Evolutionary conservation across 1,140 invertebrate species (phyloP).

Genomic region (Drosophila bipectinata): DNA sequence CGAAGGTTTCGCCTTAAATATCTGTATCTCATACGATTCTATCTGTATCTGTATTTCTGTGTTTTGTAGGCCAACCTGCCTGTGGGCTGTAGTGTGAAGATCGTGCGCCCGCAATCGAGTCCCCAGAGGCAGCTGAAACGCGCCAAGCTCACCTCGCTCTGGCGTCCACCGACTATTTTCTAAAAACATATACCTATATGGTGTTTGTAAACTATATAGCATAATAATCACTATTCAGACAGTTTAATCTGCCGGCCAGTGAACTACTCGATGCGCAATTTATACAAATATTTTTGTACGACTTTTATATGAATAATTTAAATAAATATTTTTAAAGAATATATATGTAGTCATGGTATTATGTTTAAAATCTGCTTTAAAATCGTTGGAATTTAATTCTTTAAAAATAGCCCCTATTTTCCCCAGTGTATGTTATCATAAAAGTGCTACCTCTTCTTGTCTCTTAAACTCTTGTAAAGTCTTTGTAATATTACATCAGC

Average conservation of each 20-base stretch:
- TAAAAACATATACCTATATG: constrained; percentile 25
- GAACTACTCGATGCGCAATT: constrained; percentile 26
- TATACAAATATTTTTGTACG: constrained; percentile 43
- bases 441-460: too few species aligned
- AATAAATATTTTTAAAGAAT: constrained; percentile 39
- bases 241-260: neutral
- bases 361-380: too few species aligned
- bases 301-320: constrained; percentile 47
- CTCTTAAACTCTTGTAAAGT: constrained; percentile 12
- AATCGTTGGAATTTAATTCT: too few species aligned
- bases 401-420: neutral
- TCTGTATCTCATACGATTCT: neutral
- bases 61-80: constrained; percentile 68
- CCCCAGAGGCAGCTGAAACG: constrained; percentile 54
- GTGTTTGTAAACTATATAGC: neutral
- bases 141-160: constrained; percentile 67
- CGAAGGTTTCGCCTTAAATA: constrained; percentile 29
- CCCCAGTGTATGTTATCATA: neutral
- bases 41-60: neutral
- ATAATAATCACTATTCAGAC: constrained; percentile 2
- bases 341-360: neutral
- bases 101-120: constrained; percentile 58
- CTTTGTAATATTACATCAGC: constrained; percentile 44
- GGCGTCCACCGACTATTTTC: constrained; percentile 52
- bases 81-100: constrained; percentile 74